phyloP scores from a whole-genome alignment of 2,888 invertebrate species.

The Halocaridina rubra region DNA sequence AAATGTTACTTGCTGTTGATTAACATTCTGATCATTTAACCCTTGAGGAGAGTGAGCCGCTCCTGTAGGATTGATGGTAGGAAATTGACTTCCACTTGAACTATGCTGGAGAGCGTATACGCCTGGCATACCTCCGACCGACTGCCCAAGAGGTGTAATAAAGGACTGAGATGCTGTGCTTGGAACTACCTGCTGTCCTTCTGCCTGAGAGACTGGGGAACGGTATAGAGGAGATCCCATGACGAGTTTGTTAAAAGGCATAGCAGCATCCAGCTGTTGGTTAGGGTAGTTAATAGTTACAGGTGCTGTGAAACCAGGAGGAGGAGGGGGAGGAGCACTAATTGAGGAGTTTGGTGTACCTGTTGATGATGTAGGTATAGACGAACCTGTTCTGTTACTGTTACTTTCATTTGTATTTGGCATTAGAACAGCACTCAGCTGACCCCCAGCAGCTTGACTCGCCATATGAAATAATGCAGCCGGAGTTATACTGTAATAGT shows the following conservation, averaged over 20 bases:
- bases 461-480: conserved; percentile 51
- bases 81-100: conserved; percentile 4
- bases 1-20: conserved; percentile 36
- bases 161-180: conserved; percentile 32
- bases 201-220: conserved; percentile 25
- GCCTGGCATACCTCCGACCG: conserved; percentile 25
- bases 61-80: background rate
- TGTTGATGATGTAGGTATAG: conserved; percentile 11
- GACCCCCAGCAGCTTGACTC: conserved; percentile 44
- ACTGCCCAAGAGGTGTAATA: conserved; percentile 17
- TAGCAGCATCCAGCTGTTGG: conserved; percentile 18
- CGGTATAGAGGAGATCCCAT: conserved; percentile 30
- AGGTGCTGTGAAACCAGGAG: conserved; percentile 48
- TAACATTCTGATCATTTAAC: conserved; percentile 13
- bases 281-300: conserved; percentile 34
- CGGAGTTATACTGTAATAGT: conserved; percentile 39
- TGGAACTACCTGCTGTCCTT: conserved; percentile 18
- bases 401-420: background rate
- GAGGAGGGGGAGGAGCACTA: conserved; percentile 12
- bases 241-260: conserved; percentile 31
- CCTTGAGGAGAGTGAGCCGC: conserved; percentile 26
- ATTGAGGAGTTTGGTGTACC: background rate
- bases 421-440: conserved; percentile 34
- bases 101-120: conserved; percentile 26
- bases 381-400: conserved; percentile 1